Base-by-base conservation (phyloP, 2,888 invertebrate species). In the Lymantria dispar region DNA sequence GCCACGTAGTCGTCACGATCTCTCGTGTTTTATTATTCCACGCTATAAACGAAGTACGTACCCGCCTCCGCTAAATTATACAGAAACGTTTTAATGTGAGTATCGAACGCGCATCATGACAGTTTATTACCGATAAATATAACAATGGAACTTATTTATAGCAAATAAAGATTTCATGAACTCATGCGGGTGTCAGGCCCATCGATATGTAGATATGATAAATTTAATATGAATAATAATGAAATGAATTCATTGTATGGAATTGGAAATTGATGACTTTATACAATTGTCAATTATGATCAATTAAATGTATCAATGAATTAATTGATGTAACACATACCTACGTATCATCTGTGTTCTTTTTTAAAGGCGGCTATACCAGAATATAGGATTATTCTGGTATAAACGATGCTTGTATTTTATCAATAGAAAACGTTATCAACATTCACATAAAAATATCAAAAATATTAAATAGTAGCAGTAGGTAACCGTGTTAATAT, bases 1-100 rank as follows among this genome's bases (percentile, higher is more conserved):
- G 83, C 79, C 83, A 80, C 81, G 83, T 74, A 80, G 74, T 73
- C 77, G 81, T 83, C 83, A 82, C 78, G 72, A 79, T 78, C 79
- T 78, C 79, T 79, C 83, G 80, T 83, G 80, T 87, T 89, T 88
- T 87, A 90, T 88, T 87, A 84, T 88, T 85, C 83, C 68, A 67
- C 74, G 83, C 80, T 73, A 83, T 85, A 85, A 87, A 85, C 78
- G 74, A 67, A 74, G 64, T 70, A 62, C 68, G 68, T 65, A 54
- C 56, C 65, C 69, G 63, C 66, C 70, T 73, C 66, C 65, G 67
- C 70, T 73, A 75, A 83, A 86, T 85, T 82, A 83, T 81, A 84
- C 80, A 77, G 71, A 77, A 76, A 78, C 74, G 76, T 79, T 80
- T 83, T 80, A 80, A 83, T 83, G 77, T 68, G 65, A 72, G 66